Evolutionary conservation across 2,113 vertebrate species (phyloP), one percentile per base, ranked within the genome.

Genomic region (Otolemur garnettii): DNA sequence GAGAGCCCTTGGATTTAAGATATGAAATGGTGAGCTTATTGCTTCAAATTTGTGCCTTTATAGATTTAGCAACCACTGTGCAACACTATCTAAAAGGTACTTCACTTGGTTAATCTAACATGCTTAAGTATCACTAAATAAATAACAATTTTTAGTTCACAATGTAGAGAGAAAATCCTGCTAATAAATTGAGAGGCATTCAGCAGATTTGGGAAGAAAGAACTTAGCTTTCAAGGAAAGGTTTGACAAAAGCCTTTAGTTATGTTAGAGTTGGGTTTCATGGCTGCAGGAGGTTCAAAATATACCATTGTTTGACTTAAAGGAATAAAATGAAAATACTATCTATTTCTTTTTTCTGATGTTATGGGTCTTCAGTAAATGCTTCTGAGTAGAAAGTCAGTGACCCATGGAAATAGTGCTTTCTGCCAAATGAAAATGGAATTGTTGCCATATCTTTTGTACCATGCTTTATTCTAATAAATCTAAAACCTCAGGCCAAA

Each of bases 1-100:
- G 99, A 99, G 99, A 98, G 99, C 99, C 3, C 98, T 99, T 94
- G 99, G 99, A 69, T 99, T 99, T 98, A 99, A 99, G 98, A 98
- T 99, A 87, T 99, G 98, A 93, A 68, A 53, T 19, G 91, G 92
- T 97, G 84, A 89, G 85, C 87, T 78, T 64, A 35, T n/a, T 57
- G 38, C 55, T 81, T 93, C 33, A 74, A 0, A 62, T 69, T 45
- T 95, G 35, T 94, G 17, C 69, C 10, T 91, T 64, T 69, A 81
- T 38, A 95, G 79, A 71, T 45, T 71, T 71, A 94, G 68, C 35
- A 69, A 30, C 55, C 30, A 17, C 18, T 38, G 9, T 24, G 28
- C 86, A 68, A 33, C 15, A 19, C 94, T 86, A 0, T 89, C 35
- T 57, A 15, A 80, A 91, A 66, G 38, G 26, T 35, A 55, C 9